phyloP scores from a whole-genome alignment of 2,797 vertebrate species.

The Anolis apletophallus region DNA sequence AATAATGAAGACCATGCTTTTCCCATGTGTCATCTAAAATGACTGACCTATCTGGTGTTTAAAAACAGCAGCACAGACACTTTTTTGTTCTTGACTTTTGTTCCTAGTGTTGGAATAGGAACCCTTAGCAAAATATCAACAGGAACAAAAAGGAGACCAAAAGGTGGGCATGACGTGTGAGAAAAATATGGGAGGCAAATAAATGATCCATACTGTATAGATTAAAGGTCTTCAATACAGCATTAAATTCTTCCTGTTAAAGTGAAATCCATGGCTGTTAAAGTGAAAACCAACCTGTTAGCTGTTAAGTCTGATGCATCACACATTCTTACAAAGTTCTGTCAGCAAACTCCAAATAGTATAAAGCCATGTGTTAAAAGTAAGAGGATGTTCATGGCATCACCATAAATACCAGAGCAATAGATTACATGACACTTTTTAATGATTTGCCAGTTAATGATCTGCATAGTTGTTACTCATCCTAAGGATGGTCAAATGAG shows the following conservation, averaged over 20 bases:
- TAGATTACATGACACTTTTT: constrained; percentile 40
- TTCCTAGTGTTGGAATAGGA: neutral
- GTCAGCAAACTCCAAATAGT: constrained; percentile 35
- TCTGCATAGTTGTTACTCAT: constrained; percentile 38
- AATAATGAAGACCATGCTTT: neutral
- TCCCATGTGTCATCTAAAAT: neutral
- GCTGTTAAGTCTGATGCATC: constrained; percentile 47
- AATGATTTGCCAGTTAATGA: constrained; percentile 40
- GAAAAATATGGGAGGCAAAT: constrained; percentile 13
- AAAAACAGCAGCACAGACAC: neutral
- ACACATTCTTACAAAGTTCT: constrained; percentile 59
- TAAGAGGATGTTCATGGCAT: constrained; percentile 66
- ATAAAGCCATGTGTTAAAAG: constrained; percentile 51
- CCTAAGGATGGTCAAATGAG: constrained; percentile 44
- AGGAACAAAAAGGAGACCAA: neutral
- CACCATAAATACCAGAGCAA: constrained; percentile 51
- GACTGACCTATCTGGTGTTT: neutral
- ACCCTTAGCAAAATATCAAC: neutral
- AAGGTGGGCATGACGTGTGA: neutral
- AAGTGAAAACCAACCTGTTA: constrained; percentile 39
- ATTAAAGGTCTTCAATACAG: constrained; percentile 28
- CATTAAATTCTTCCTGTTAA: constrained; percentile 2
- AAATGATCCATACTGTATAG: constrained; percentile 8
- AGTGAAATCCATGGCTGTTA: too few relatives aligned
- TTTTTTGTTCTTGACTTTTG: neutral